Conservation (phyloP, 2,113 vertebrate genomes). For the Crotalus tigris region DNA sequence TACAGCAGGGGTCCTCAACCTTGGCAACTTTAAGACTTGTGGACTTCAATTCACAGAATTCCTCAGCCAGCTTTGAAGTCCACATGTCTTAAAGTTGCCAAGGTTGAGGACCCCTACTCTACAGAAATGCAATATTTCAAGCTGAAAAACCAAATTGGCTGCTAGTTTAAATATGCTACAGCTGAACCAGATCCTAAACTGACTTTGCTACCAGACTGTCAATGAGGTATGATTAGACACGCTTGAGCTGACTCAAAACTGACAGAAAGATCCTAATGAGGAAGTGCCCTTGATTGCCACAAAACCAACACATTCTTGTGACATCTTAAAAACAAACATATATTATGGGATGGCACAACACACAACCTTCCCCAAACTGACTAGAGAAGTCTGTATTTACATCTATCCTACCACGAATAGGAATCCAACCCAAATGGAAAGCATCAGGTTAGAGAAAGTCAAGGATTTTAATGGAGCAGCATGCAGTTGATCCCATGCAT, state of each 20-base stretch:
- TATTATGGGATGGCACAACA: background rate
- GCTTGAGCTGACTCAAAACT: background rate
- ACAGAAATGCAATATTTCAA: background rate
- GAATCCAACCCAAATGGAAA: background rate
- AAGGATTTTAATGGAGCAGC: background rate
- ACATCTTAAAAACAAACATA: background rate
- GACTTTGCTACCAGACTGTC: background rate
- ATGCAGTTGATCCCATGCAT: too few relatives aligned
- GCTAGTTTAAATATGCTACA: background rate
- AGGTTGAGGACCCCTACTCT: too few relatives aligned
- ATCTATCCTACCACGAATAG: background rate
- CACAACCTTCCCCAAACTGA: background rate
- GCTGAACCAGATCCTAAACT: background rate
- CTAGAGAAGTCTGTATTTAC: background rate
- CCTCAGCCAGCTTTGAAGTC: too few relatives aligned
- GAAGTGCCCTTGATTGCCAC: background rate
- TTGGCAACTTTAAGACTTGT: too few relatives aligned
- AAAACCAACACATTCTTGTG: background rate
- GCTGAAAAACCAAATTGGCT: background rate
- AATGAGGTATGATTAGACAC: background rate
- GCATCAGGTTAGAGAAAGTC: background rate
- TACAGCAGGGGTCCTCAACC: too few relatives aligned
- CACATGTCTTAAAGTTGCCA: too few relatives aligned
- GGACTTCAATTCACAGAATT: too few relatives aligned
- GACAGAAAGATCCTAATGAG: background rate